phyloP scores from a whole-genome alignment of 53 echinoderm and acorn worm genomes.

The Holothuria scabra region DNA sequence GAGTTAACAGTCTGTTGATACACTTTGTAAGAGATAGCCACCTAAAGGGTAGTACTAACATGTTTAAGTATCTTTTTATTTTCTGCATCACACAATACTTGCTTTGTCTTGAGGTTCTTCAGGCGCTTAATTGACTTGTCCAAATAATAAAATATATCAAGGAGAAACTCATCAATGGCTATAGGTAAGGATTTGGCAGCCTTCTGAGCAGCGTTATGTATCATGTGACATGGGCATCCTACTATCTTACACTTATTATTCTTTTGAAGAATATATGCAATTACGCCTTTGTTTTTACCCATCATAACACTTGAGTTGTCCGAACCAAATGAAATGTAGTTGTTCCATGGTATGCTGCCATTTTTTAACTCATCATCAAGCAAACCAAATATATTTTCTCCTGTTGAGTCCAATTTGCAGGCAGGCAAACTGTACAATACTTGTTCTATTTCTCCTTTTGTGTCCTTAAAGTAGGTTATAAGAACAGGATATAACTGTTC shows the following conservation, averaged over 20 bases:
- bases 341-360: constrained; percentile 57
- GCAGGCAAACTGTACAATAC: constrained; percentile 62
- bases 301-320: constrained; percentile 55
- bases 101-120: neutral
- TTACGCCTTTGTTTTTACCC: constrained; percentile 53
- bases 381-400: constrained; percentile 59
- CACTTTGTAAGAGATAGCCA: neutral
- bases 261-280: neutral
- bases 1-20: too few species aligned
- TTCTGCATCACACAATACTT: constrained; percentile 7
- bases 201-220: constrained; percentile 53
- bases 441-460: constrained; percentile 33
- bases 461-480: constrained; percentile 18
- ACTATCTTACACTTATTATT: constrained; percentile 35
- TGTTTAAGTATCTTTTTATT: constrained; percentile 10
- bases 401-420: constrained; percentile 51
- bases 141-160: neutral
- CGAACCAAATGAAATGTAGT: constrained; percentile 50
- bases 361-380: constrained; percentile 49
- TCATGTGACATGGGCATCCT: constrained; percentile 60
- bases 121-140: neutral
- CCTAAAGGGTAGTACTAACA: neutral
- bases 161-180: constrained; percentile 28
- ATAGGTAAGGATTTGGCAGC: constrained; percentile 35
- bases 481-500: constrained; percentile 55